Evolutionary conservation across 2,113 vertebrate species (phyloP).

Genomic region (Archilochus colubris): DNA sequence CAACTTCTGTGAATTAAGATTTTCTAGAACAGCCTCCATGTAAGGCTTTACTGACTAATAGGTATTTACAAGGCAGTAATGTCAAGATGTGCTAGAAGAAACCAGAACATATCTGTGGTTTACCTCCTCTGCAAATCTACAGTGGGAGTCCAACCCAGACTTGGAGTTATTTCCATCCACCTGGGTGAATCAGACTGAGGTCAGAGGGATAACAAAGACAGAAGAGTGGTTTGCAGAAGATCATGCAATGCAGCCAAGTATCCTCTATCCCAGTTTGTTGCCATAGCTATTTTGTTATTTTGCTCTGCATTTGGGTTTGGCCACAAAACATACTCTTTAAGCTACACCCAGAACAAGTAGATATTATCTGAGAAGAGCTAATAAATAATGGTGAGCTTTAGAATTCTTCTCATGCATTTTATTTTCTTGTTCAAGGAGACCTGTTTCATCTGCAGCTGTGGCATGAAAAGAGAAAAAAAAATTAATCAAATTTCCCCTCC

Average conservation of each 20-base stretch:
- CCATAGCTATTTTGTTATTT: neutral
- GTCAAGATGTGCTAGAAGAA: neutral
- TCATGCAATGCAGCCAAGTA: neutral
- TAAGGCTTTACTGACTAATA: neutral
- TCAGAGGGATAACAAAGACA: neutral
- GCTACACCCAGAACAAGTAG: neutral
- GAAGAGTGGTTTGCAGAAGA: neutral
- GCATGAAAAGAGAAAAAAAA: neutral
- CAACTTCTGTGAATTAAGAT: neutral
- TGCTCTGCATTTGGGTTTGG: neutral
- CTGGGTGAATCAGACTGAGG: neutral
- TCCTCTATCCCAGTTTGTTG: neutral
- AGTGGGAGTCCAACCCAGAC: neutral
- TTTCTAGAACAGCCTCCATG: neutral
- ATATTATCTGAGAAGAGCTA: neutral
- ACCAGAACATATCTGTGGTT: neutral
- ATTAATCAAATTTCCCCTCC: neutral
- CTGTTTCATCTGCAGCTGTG: neutral
- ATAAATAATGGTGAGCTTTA: neutral
- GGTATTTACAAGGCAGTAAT: neutral
- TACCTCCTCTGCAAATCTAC: neutral
- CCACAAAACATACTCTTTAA: neutral
- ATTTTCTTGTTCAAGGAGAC: neutral
- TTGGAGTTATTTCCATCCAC: neutral
- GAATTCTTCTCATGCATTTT: neutral